phyloP scores from a whole-genome alignment of 2,113 vertebrate species.

The Cavia aperea region DNA sequence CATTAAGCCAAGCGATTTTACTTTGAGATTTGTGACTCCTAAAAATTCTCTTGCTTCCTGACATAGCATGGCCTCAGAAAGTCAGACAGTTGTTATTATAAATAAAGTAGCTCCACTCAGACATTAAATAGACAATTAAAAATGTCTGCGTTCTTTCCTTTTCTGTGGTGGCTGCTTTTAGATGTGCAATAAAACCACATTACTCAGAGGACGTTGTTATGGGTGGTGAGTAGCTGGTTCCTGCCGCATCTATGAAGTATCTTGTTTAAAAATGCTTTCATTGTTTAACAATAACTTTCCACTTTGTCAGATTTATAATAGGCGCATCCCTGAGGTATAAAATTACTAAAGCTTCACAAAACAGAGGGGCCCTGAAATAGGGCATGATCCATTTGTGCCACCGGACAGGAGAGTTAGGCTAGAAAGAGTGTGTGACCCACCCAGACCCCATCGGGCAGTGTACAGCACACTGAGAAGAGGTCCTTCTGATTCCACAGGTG shows the following conservation, averaged over 20 bases:
- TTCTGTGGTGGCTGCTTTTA: constrained; percentile 62
- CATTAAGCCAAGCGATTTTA: constrained; percentile 37
- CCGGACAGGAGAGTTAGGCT: not conserved
- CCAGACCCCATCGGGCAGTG: rapidly evolving
- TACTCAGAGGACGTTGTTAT: constrained; percentile 44
- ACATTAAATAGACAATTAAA: constrained; percentile 55
- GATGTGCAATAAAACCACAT: constrained; percentile 61
- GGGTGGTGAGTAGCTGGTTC: constrained; percentile 49
- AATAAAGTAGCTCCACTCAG: constrained; percentile 49
- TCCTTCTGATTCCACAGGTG: constrained; percentile 72
- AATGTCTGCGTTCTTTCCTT: constrained; percentile 58
- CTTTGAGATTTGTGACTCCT: constrained; percentile 55
- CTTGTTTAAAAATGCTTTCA: not conserved
- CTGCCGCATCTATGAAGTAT: constrained; percentile 48
- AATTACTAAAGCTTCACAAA: constrained; percentile 20
- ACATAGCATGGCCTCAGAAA: constrained; percentile 43
- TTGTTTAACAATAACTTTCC: not conserved
- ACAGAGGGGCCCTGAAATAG: not conserved
- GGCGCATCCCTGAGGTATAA: not conserved
- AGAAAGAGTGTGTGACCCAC: not conserved
- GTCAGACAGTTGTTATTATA: constrained; percentile 61
- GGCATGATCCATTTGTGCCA: not conserved
- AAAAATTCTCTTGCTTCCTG: constrained; percentile 53
- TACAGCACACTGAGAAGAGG: not conserved
- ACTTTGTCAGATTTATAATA: constrained; percentile 35